Conservation (phyloP, 1,140 invertebrate genomes). For the Micrasema longulum region DNA sequence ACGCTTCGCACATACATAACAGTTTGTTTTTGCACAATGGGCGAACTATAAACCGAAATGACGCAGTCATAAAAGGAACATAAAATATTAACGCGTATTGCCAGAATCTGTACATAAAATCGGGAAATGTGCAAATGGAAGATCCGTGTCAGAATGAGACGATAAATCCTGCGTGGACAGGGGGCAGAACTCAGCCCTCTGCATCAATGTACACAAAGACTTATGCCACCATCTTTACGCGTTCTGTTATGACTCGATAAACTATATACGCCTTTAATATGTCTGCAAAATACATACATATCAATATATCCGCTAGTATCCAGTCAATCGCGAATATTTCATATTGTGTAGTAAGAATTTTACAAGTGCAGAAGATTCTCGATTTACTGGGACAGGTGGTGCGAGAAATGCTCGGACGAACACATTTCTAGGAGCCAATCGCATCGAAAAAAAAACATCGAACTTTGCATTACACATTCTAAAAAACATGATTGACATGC, state of each 20-base stretch:
- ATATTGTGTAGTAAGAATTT: too few species aligned
- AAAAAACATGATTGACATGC: too few species aligned
- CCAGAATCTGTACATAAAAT: conserved; percentile 29
- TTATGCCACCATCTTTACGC: conserved; percentile 19
- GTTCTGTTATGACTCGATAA: conserved; percentile 3
- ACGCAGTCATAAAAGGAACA: conserved; percentile 15
- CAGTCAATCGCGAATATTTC: too few species aligned
- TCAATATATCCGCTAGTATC: too few species aligned
- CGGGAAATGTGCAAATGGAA: conserved; percentile 31
- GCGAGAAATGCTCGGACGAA: too few species aligned
- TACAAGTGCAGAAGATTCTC: too few species aligned
- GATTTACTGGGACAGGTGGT: too few species aligned
- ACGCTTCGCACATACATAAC: conserved; percentile 5
- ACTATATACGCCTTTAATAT: too few species aligned
- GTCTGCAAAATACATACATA: too few species aligned
- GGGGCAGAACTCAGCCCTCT: conserved; percentile 10
- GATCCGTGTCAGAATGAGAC: conserved; percentile 32
- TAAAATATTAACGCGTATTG: conserved; percentile 36
- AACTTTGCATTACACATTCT: too few species aligned
- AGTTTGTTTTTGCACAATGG: conserved; percentile 11
- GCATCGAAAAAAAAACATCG: too few species aligned
- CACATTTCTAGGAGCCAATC: too few species aligned
- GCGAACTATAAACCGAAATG: conserved; percentile 24
- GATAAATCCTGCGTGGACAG: conserved; percentile 32
- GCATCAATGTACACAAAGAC: conserved; percentile 15